Conservation (phyloP, 2,113 vertebrate species). For the Nannobrachium achirus region DNA sequence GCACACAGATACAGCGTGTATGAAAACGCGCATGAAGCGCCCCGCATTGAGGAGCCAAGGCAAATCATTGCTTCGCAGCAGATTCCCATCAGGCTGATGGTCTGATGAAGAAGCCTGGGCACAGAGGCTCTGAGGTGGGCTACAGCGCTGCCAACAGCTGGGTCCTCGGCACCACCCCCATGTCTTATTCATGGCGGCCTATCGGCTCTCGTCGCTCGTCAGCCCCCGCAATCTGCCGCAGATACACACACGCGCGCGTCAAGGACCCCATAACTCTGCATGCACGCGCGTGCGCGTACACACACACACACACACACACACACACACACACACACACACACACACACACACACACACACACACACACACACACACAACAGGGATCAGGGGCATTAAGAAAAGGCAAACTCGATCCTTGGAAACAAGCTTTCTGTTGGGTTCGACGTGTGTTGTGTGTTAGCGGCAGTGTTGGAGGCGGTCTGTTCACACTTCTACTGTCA, state of each 20-base stretch:
- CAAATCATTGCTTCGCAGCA: slow-evolving; percentile 46
- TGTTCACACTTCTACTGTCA: too few species aligned
- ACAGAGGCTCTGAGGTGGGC: slow-evolving; percentile 45
- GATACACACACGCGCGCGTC: neutral
- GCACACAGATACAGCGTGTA: neutral
- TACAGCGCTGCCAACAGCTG: slow-evolving; percentile 65
- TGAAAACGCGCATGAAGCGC: slow-evolving; percentile 31
- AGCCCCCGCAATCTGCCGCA: slow-evolving; percentile 32
- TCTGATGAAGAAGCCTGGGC: slow-evolving; percentile 53
- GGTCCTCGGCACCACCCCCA: slow-evolving; percentile 56
- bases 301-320: neutral
- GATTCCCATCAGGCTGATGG: slow-evolving; percentile 46
- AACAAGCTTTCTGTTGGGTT: slow-evolving; percentile 53
- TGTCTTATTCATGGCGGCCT: slow-evolving; percentile 67
- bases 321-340: neutral
- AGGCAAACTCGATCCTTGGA: slow-evolving; percentile 41
- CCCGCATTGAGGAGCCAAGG: slow-evolving; percentile 21
- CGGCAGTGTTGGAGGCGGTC: too few species aligned
- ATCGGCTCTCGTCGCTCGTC: slow-evolving; percentile 63
- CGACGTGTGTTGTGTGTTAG: slow-evolving; percentile 30
- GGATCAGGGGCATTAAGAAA: slow-evolving; percentile 49
- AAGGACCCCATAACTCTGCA: too few species aligned
- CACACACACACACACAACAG: slow-evolving; percentile 16
- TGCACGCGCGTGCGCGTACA: neutral
- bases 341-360: slow-evolving; percentile 21